phyloP scores from a whole-genome alignment of 2,888 invertebrate species.

The Rotaria macrura region DNA sequence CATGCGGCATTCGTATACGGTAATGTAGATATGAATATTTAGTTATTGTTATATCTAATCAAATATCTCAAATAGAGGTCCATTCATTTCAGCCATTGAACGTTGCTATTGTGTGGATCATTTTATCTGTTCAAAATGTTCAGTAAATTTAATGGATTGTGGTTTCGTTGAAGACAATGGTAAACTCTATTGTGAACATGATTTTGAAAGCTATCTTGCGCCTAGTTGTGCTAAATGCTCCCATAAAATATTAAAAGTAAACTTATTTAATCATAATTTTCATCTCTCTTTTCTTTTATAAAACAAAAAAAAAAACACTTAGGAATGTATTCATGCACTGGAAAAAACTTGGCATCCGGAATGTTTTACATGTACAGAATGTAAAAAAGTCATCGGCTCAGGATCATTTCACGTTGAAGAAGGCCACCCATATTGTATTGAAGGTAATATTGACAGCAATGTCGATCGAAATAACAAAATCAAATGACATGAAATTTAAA shows the following conservation, averaged over 20 bases:
- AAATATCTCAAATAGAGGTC: slow-evolving; percentile 62
- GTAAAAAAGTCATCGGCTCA: slow-evolving; percentile 72
- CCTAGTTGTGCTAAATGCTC: slow-evolving; percentile 87
- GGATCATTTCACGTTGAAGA: slow-evolving; percentile 95
- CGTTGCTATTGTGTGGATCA: slow-evolving; percentile 99
- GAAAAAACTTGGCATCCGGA: slow-evolving; percentile 95
- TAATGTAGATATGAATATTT: not conserved
- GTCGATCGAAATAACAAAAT: not conserved
- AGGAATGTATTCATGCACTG: slow-evolving; percentile 95
- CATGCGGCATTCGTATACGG: not conserved
- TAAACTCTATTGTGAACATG: slow-evolving; percentile 88
- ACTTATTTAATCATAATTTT: too few relatives aligned
- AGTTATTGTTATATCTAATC: not conserved
- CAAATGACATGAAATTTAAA: too few relatives aligned
- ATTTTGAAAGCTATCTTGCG: slow-evolving; percentile 90
- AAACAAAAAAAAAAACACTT: slow-evolving; percentile 35
- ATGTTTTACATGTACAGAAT: slow-evolving; percentile 77
- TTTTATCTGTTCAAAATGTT: slow-evolving; percentile 88
- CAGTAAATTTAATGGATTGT: slow-evolving; percentile 76
- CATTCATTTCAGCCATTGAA: slow-evolving; percentile 89
- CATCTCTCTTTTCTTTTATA: too few relatives aligned
- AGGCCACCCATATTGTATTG: slow-evolving; percentile 76
- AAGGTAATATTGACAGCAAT: slow-evolving; percentile 61
- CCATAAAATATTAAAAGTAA: slow-evolving; percentile 69
- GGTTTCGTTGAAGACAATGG: slow-evolving; percentile 97